Percentiles rank a stretch among this genome's conserved stretches.
These are phyloP conservation scores for Oreocharis arfaki DNA, from an alignment of 2,113 vertebrate species.

Conservation along the genomic window DNA sequence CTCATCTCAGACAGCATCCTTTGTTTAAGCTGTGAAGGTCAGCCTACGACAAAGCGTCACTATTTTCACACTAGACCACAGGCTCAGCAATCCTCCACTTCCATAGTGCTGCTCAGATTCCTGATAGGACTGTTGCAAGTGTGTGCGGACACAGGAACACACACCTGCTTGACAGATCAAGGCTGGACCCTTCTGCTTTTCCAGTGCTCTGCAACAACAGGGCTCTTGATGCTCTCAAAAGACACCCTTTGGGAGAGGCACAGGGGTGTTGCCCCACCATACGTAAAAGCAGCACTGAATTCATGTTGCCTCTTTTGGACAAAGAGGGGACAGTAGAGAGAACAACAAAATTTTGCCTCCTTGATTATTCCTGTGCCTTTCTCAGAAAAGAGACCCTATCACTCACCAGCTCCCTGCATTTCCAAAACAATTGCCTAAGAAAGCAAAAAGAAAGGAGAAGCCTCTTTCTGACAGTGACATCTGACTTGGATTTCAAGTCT, in stretches of 20 bases:
- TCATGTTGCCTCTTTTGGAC: not conserved
- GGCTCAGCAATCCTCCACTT: not conserved
- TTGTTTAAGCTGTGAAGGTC: not conserved
- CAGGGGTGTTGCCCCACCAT: not conserved
- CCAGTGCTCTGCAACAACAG: not conserved
- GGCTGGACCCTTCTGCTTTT: not conserved
- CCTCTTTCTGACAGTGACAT: not conserved
- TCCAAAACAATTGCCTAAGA: not conserved
- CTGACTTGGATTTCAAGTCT: not conserved
- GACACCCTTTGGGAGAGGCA: not conserved
- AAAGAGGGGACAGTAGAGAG: not conserved
- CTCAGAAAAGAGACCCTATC: not conserved
- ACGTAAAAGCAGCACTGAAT: not conserved
- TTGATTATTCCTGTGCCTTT: not conserved
- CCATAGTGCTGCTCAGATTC: not conserved
- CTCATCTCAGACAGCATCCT: not conserved
- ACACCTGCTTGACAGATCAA: fast-evolving
- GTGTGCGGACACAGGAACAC: not conserved
- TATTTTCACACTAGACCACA: not conserved
- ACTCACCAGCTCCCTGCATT: not conserved
- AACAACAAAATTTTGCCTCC: not conserved
- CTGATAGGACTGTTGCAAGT: not conserved
- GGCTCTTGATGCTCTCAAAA: not conserved
- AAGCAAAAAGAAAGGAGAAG: not conserved
- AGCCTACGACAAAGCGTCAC: not conserved